These are phyloP conservation scores for Oopsacas minuta DNA, from an alignment of 37 sponge, comb jelly and placozoan species.

Conservation along the genomic window DNA sequence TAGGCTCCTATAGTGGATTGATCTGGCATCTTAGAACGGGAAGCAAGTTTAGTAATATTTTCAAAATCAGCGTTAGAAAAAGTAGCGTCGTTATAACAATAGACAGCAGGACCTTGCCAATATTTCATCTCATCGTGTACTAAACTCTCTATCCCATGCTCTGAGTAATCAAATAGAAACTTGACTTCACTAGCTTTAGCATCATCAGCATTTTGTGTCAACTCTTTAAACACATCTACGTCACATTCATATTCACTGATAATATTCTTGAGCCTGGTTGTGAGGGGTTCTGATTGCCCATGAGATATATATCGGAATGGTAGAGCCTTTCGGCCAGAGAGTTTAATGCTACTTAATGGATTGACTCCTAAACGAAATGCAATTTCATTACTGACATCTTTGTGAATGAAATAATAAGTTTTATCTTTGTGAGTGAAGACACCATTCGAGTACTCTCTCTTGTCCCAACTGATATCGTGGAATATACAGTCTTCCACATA, in stretches of 20 bases:
- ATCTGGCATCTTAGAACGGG: conserved; percentile 44
- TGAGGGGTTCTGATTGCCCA: conserved; percentile 26
- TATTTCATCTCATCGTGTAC: conserved; percentile 32
- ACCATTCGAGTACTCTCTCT: not conserved
- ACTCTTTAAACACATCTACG: conserved; percentile 66
- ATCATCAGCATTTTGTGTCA: conserved; percentile 86
- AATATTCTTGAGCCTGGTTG: conserved; percentile 36
- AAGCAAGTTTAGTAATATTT: conserved; percentile 54
- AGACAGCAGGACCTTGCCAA: conserved; percentile 77
- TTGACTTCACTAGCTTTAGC: conserved; percentile 59
- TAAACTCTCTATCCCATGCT: conserved; percentile 18
- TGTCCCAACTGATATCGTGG: not conserved
- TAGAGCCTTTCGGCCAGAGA: not conserved
- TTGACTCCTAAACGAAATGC: not conserved
- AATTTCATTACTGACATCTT: not conserved
- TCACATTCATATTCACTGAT: conserved; percentile 48
- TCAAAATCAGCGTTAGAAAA: conserved; percentile 58
- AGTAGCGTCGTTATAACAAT: conserved; percentile 44
- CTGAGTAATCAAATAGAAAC: conserved; percentile 57
- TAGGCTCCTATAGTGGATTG: conserved; percentile 60
- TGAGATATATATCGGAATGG: not conserved
- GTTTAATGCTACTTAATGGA: not conserved
- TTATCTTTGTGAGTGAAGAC: not conserved
- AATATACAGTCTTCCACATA: not conserved
- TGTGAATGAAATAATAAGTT: not conserved